phyloP scores from a whole-genome alignment of 2,888 invertebrate species.

The Anoncus sp. region DNA sequence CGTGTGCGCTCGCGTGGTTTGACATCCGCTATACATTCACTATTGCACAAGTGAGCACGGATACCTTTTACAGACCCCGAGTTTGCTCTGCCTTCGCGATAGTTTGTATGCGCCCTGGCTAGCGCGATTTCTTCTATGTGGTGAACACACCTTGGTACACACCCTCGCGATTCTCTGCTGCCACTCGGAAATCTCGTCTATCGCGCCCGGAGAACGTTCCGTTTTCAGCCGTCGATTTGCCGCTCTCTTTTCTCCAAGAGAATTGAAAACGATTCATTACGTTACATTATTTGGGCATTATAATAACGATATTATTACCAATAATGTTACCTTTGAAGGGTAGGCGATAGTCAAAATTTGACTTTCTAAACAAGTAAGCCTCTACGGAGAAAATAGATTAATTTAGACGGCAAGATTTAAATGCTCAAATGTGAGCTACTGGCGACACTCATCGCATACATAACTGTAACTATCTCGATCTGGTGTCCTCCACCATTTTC shows the following conservation, averaged over 20 bases:
- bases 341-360: too few relatives aligned
- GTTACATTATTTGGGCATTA: neutral
- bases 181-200: constrained; percentile 63
- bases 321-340: neutral
- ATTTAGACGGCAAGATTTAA: too few relatives aligned
- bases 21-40: constrained; percentile 83
- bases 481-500: too few relatives aligned
- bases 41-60: constrained; percentile 80
- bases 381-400: too few relatives aligned
- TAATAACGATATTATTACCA: neutral
- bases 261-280: constrained; percentile 14
- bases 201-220: constrained; percentile 61
- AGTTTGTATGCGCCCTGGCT: constrained; percentile 72
- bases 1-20: constrained; percentile 74
- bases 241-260: constrained; percentile 23
- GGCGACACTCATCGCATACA: too few relatives aligned
- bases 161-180: constrained; percentile 75
- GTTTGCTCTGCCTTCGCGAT: constrained; percentile 60
- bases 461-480: too few relatives aligned
- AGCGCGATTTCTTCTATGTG: constrained; percentile 80
- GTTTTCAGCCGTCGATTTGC: constrained; percentile 51
- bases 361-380: too few relatives aligned
- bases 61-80: constrained; percentile 76
- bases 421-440: too few relatives aligned
- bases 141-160: constrained; percentile 80